These are phyloP conservation scores for Lydus trimaculatus DNA, from an alignment of 2,888 invertebrate species.

Conservation along the genomic window DNA sequence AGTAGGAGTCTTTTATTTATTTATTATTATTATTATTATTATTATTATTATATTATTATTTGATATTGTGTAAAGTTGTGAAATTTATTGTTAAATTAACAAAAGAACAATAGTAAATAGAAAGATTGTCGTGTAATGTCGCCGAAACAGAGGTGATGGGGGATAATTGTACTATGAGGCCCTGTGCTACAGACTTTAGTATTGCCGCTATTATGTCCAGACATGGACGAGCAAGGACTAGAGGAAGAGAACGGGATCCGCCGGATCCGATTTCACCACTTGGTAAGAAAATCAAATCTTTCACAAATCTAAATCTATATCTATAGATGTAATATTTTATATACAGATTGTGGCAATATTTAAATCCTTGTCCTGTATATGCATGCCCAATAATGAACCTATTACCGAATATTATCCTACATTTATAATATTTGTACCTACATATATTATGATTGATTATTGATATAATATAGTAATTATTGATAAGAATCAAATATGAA, in stretches of 20 bases:
- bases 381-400: neutral
- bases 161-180: conserved; percentile 74
- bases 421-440: neutral
- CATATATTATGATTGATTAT: neutral
- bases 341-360: too few relatives aligned
- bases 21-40: neutral
- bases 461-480: neutral
- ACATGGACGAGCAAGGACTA: conserved; percentile 67
- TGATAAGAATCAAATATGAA: neutral
- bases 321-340: too few relatives aligned
- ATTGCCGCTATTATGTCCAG: conserved; percentile 95
- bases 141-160: conserved; percentile 61
- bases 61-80: neutral
- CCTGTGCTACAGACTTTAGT: conserved; percentile 94
- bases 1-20: neutral
- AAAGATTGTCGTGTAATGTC: conserved; percentile 30
- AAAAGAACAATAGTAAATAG: neutral
- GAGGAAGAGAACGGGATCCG: conserved; percentile 61
- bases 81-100: neutral
- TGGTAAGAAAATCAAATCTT: conserved; percentile 48
- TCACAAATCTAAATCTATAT: neutral
- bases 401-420: neutral
- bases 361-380: neutral
- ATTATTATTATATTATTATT: neutral
- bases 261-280: conserved; percentile 57